Conservation (phyloP, 2,113 vertebrate species). For the Reinhardtius hippoglossoides region DNA sequence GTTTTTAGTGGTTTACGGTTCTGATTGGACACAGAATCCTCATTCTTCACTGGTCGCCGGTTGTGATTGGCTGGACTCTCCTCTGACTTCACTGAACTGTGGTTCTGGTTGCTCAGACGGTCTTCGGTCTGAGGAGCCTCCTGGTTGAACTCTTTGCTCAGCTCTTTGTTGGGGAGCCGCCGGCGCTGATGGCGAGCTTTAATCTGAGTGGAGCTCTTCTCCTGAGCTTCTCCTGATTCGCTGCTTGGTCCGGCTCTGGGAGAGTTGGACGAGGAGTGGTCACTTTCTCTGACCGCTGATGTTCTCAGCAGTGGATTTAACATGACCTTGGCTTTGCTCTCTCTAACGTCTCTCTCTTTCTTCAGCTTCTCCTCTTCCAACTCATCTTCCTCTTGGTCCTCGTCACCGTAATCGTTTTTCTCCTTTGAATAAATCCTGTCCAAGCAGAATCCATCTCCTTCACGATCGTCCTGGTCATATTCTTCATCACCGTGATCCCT, state of each 20-base stretch:
- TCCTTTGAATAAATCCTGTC: conserved; percentile 57
- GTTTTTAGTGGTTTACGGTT: conserved; percentile 86
- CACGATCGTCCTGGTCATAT: conserved; percentile 65
- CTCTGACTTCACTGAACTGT: conserved; percentile 88
- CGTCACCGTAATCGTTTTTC: conserved; percentile 44
- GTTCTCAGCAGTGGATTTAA: conserved; percentile 74
- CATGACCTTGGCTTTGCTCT: conserved; percentile 62
- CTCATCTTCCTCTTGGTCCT: conserved; percentile 55
- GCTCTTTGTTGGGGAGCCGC: conserved; percentile 88
- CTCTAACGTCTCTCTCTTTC: conserved; percentile 53
- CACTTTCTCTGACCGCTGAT: conserved; percentile 83
- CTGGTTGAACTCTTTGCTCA: conserved; percentile 91
- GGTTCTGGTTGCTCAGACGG: conserved; percentile 88
- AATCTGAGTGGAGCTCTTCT: conserved; percentile 81
- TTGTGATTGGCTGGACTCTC: conserved; percentile 88
- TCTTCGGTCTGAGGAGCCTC: conserved; percentile 90
- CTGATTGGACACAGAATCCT: conserved; percentile 88
- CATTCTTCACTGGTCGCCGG: conserved; percentile 84
- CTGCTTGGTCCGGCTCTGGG: conserved; percentile 89
- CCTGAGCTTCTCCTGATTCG: conserved; percentile 81
- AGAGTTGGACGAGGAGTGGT: conserved; percentile 87
- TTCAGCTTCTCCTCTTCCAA: conserved; percentile 50
- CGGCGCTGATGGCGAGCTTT: conserved; percentile 88
- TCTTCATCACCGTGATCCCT: conserved; percentile 83
- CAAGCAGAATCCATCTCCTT: conserved; percentile 60